Conservation (phyloP, 2,113 vertebrate genomes). For the Dendropsophus ebraccatus region DNA sequence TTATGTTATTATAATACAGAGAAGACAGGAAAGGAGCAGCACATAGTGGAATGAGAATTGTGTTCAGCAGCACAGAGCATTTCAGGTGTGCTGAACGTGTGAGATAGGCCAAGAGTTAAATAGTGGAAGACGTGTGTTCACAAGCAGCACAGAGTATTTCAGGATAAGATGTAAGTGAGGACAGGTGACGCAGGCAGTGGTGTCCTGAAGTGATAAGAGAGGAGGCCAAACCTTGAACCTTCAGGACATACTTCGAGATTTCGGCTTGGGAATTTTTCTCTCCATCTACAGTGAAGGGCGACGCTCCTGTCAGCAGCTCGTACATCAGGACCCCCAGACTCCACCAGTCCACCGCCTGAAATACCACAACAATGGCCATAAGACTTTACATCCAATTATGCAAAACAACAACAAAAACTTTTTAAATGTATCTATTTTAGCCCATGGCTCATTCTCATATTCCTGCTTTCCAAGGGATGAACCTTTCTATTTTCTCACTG, state of each 20-base stretch:
- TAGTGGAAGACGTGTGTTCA: neutral
- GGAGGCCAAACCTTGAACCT: neutral
- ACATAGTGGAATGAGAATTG: neutral
- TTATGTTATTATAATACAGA: too few relatives aligned
- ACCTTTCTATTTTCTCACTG: too few relatives aligned
- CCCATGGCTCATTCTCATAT: too few relatives aligned
- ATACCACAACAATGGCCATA: neutral
- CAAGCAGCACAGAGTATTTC: neutral
- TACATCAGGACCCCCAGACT: constrained; percentile 98
- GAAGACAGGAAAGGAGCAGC: too few relatives aligned
- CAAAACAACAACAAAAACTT: neutral
- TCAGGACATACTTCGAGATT: constrained; percentile 86
- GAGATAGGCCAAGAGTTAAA: neutral
- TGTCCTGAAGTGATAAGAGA: too few relatives aligned
- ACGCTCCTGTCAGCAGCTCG: constrained; percentile 94
- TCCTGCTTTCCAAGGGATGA: too few relatives aligned
- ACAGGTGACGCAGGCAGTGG: too few relatives aligned
- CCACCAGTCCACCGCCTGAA: constrained; percentile 98
- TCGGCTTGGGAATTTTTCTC: constrained; percentile 96
- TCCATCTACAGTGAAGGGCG: constrained; percentile 97
- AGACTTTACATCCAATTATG: neutral
- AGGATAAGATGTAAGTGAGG: neutral
- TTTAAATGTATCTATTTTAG: too few relatives aligned
- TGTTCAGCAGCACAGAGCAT: neutral
- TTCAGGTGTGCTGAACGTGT: neutral